Evolutionary conservation across 2,888 invertebrate species (phyloP), one percentile per base, ranked within the genome.

Genomic region (Therioaphis trifolii): DNA sequence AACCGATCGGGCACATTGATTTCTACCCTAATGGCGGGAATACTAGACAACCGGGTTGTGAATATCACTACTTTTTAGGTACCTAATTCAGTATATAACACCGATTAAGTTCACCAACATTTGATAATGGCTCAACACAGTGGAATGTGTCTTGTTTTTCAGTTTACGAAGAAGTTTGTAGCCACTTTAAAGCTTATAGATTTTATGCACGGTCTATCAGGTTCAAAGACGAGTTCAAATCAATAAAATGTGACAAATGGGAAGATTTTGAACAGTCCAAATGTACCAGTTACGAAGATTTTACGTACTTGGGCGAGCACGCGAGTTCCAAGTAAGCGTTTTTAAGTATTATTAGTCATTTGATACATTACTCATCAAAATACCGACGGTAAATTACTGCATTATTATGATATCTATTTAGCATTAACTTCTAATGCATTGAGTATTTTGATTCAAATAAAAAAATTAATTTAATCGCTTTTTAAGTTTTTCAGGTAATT

Each of bases 1-100:
- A 74, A n/a, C 72, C 82, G 24, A 66, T 82, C 5, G 82, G 82
- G 21, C 40, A n/a, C 11, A 63, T 82, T 12, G 82, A 82, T 40
- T 82, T 82, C 40, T 82, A 72, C 52, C 82, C 82, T 0, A 82
- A 82, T 40, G 74, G 61, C 4, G 74, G 61, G 0, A 21, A n/a
- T 11, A 52, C 49, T 0, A 21, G 9, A 40, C 82, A 82, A 66
- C 82, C 82, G 4, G 82, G 82, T 14, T 82, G 82, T 7, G 5
- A 7, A 15, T 55, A 58, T n/a, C 24, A 69, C 18, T 68, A 68
- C 52, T n/a, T 68, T 79, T n/a, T n/a, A 21, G 2, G 29, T 21
- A 29, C 18, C 3, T 27, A 12, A 72, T 49, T 49, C 55, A n/a
- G 55, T 55, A 4, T n/a, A 21, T 55, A 55, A 2, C 52, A 5